These are phyloP conservation scores for Cynodonichthys magdalenae DNA, from an alignment of 2,797 vertebrate species.

Conservation along the genomic window DNA sequence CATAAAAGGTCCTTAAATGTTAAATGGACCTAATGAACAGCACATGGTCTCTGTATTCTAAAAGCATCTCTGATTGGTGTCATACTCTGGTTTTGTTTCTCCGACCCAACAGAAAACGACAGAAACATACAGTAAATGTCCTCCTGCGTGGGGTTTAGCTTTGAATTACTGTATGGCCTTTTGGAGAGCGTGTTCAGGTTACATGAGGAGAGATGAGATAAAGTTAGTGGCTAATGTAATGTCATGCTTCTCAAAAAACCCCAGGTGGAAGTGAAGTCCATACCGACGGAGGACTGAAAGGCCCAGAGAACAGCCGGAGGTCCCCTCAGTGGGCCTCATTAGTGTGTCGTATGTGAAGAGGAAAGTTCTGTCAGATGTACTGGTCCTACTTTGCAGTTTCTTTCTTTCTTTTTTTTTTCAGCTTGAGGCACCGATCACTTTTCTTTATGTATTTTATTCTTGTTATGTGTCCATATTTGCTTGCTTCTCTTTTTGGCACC, in stretches of 20 bases:
- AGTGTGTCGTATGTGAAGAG: background rate
- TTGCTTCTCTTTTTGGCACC: background rate
- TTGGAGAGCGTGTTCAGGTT: constrained; percentile 43
- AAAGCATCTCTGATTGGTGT: constrained; percentile 31
- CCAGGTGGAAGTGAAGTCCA: constrained; percentile 33
- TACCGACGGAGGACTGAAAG: constrained; percentile 9
- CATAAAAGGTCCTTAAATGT: constrained; percentile 35
- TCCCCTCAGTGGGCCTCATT: constrained; percentile 3
- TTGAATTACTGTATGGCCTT: constrained; percentile 22
- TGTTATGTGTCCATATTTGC: background rate
- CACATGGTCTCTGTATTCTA: constrained; percentile 54
- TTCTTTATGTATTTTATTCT: background rate
- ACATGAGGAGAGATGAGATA: constrained; percentile 63
- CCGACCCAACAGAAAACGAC: constrained; percentile 22
- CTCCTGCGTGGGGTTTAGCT: constrained; percentile 15
- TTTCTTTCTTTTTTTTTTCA: background rate
- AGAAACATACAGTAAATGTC: constrained; percentile 19
- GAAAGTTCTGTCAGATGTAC: background rate
- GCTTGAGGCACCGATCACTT: background rate
- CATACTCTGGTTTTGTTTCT: constrained; percentile 35
- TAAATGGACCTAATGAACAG: constrained; percentile 30
- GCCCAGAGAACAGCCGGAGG: background rate
- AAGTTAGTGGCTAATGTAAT: constrained; percentile 60
- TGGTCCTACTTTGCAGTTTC: background rate
- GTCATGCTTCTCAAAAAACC: constrained; percentile 55